Evolutionary conservation across 2,888 invertebrate species (phyloP).

Genomic region (Morpho helenor): DNA sequence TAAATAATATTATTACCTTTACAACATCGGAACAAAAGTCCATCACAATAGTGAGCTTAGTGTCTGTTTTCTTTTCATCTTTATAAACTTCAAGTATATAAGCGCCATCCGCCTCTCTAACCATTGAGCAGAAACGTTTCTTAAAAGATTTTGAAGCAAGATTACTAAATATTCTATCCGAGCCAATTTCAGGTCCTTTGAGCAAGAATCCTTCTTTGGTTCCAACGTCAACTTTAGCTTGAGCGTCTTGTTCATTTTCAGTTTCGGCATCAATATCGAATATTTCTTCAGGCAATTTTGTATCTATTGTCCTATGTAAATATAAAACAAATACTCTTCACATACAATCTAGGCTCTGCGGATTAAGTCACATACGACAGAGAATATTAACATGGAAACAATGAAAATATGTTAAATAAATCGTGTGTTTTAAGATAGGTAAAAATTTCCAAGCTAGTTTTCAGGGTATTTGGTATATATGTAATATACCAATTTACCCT

Average conservation of each 20-base stretch:
- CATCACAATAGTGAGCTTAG: slow-evolving; percentile 95
- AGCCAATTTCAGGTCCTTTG: slow-evolving; percentile 94
- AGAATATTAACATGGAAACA: too few relatives aligned
- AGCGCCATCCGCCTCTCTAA: slow-evolving; percentile 94
- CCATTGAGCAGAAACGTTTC: slow-evolving; percentile 91
- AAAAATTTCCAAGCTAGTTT: too few relatives aligned
- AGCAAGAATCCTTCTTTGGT: slow-evolving; percentile 94
- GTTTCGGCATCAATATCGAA: slow-evolving; percentile 94
- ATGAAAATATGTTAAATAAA: too few relatives aligned
- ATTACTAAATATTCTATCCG: slow-evolving; percentile 93
- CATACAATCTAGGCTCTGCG: too few relatives aligned
- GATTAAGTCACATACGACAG: too few relatives aligned
- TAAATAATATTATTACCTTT: slow-evolving; percentile 71
- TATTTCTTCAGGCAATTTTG: slow-evolving; percentile 84
- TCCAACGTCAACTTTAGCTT: slow-evolving; percentile 85
- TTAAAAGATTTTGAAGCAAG: slow-evolving; percentile 96
- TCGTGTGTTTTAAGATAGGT: too few relatives aligned
- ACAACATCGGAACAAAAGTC: slow-evolving; percentile 95
- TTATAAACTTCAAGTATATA: slow-evolving; percentile 95
- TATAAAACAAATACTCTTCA: not conserved
- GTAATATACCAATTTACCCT: too few relatives aligned
- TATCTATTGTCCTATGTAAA: slow-evolving; percentile 50
- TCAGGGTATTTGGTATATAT: too few relatives aligned
- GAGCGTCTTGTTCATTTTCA: slow-evolving; percentile 88
- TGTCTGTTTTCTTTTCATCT: slow-evolving; percentile 94